Conservation (phyloP, 2,113 vertebrate species). For the Riparia riparia region DNA sequence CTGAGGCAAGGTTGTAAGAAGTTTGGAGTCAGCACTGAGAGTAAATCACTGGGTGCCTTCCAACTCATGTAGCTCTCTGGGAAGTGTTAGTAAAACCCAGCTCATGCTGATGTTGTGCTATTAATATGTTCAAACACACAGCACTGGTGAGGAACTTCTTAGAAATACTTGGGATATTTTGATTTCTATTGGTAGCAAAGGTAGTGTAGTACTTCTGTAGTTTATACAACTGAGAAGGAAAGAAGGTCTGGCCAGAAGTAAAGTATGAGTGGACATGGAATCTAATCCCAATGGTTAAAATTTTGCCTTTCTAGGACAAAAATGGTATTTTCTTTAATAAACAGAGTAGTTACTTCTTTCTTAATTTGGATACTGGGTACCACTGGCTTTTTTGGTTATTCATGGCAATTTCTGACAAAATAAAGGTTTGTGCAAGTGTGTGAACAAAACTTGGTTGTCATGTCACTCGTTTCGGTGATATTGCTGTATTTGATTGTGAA, state of each 20-base stretch:
- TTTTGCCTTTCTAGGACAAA: background rate
- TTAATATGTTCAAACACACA: background rate
- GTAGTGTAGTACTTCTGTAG: background rate
- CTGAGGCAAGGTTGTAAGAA: background rate
- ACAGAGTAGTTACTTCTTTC: background rate
- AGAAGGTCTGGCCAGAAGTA: background rate
- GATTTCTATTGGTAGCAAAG: background rate
- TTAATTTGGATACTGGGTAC: background rate
- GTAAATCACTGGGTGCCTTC: background rate
- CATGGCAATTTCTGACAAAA: background rate
- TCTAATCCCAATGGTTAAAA: background rate
- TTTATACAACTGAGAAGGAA: background rate
- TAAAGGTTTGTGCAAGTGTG: background rate
- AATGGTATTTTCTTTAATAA: background rate
- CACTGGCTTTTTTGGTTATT: background rate
- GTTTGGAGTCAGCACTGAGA: background rate
- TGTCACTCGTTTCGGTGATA: background rate
- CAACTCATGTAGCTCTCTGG: background rate
- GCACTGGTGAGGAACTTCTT: background rate
- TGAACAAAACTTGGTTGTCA: background rate
- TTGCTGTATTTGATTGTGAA: background rate
- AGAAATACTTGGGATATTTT: background rate
- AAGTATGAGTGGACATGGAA: background rate
- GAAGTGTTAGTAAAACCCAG: background rate
- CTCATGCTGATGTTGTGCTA: background rate